Base-by-base conservation (phyloP, 2,113 vertebrate species). In the Seriola aureovittata region DNA sequence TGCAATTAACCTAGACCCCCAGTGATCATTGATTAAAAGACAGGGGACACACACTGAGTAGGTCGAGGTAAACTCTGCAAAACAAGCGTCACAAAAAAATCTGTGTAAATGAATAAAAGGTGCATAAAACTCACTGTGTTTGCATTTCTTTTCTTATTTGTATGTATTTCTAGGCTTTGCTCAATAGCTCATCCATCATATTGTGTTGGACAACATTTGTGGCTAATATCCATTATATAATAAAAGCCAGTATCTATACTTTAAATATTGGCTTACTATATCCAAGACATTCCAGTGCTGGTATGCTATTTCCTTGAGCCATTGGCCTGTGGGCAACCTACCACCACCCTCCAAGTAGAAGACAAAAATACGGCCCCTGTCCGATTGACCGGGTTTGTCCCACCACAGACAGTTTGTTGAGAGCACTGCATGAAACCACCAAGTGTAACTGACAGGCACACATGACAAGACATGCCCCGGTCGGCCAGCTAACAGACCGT, bases 381-480 rank as follows among this genome's bases (percentile, higher is more conserved):
- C 42, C 77, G 70, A 86, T 34, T 72, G 72, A 63, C 16, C 0
- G 7, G 8, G 38, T 54, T 59, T 77, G 62, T 52, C 36, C 58
- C 50, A 8, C 40, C 34, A 57, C 63, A 58, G 57, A 58, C 79
- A 87, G 63, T 71, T 50, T 81, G 70, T 55, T 68, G 79, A 74
- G 59, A 86, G 21, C 67, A 40, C 71, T 73, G 59, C 50, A 50
- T 73, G 81, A 83, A 83, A 73, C 42, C 72, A 16, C 44, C 12
- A 7, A 87, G 63, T 69, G 68, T 75, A 77, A 81, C 74, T 67
- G 82, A 85, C 88, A 89, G 83, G 70, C 75, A 80, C 77, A 70
- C 85, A 88, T 90, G 75, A 87, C 88, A 85, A 66, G 75, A 85
- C 74, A 68, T 68, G 83, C 65, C 29, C 65, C 57, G 13, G 69